phyloP scores from a whole-genome alignment of 2,113 vertebrate species.

The Hirundichthys speculiger region DNA sequence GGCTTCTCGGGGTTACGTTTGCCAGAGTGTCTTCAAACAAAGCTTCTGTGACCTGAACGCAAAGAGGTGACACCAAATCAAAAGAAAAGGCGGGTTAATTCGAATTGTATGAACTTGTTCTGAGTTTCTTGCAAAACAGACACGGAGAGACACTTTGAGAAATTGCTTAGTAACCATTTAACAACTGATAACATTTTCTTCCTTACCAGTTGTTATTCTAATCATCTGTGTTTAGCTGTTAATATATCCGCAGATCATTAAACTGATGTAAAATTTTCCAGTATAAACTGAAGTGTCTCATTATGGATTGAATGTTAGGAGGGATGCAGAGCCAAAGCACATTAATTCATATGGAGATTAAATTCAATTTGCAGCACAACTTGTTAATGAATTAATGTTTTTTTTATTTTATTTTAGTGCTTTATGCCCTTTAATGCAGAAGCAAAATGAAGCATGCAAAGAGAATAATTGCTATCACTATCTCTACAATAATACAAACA shows the following conservation, averaged over 20 bases:
- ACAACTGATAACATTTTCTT: neutral
- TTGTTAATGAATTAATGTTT: too few species aligned
- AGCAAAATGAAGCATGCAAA: too few species aligned
- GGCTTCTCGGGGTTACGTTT: too few species aligned
- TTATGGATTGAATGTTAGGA: neutral
- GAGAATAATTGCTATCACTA: neutral
- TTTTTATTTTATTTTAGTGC: neutral
- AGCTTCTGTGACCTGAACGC: too few species aligned
- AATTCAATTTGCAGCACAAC: neutral
- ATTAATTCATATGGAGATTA: too few species aligned
- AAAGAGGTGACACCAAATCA: too few species aligned
- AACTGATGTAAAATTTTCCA: slow-evolving; percentile 8
- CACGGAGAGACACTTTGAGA: too few species aligned
- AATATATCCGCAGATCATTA: slow-evolving; percentile 1
- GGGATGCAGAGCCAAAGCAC: neutral
- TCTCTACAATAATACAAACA: neutral
- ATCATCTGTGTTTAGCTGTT: slow-evolving; percentile 7
- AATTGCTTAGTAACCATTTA: neutral
- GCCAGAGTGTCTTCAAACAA: too few species aligned
- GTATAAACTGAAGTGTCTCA: slow-evolving; percentile 1
- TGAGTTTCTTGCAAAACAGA: too few species aligned
- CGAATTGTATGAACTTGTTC: too few species aligned
- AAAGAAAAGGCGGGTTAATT: too few species aligned
- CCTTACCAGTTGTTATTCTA: neutral
- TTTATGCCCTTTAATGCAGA: neutral